These are phyloP conservation scores for Sebastes kiyomatsui DNA, from an alignment of 2,797 vertebrate genomes.

Conservation along the genomic window DNA sequence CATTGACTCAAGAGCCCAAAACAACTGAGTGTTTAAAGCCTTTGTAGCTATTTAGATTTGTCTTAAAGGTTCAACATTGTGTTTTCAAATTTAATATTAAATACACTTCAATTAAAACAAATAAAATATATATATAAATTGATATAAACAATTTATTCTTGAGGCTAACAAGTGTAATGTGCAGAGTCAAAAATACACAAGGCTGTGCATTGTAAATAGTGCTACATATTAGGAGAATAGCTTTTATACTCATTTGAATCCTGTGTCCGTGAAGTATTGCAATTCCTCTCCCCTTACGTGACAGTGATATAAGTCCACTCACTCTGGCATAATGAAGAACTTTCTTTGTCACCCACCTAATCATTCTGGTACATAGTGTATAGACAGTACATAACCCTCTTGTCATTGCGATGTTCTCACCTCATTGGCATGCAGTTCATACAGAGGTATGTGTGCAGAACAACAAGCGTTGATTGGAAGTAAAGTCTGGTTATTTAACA, in stretches of 20 bases:
- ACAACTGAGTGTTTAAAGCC: neutral
- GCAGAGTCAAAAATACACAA: too few relatives aligned
- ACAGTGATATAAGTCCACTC: neutral
- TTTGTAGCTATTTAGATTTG: neutral
- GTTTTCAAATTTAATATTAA: too few relatives aligned
- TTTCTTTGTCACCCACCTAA: neutral
- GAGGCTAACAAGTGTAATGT: too few relatives aligned
- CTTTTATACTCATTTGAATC: neutral
- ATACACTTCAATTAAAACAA: too few relatives aligned
- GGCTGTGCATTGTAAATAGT: neutral
- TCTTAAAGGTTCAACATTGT: neutral
- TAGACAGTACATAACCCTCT: neutral
- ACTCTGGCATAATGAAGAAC: neutral
- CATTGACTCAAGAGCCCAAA: neutral
- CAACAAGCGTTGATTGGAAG: neutral
- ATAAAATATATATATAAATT: too few relatives aligned
- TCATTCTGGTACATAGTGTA: neutral
- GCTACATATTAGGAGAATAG: neutral
- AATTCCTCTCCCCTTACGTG: neutral
- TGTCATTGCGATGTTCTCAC: neutral
- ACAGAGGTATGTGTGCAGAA: neutral
- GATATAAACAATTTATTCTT: too few relatives aligned
- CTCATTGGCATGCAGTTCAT: neutral
- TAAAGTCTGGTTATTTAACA: conserved; percentile 13
- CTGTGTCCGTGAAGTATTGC: neutral